phyloP scores from a whole-genome alignment of 2,797 vertebrate genomes.

The Aselliscus stoliczkanus region DNA sequence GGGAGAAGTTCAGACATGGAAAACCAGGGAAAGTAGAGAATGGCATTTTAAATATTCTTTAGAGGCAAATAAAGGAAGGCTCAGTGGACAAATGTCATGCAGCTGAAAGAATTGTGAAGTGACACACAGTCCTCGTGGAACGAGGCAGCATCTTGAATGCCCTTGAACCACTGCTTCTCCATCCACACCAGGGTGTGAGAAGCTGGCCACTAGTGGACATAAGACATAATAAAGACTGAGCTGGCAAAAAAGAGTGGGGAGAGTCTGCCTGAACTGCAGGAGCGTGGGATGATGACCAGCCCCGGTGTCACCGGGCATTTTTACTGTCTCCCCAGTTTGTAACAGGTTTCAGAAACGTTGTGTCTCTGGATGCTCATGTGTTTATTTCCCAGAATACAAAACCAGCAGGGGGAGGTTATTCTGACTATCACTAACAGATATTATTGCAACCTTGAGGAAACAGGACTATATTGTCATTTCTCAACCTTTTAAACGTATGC shows the following conservation, averaged over 20 bases:
- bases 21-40: not conserved
- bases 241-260: not conserved
- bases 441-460: not conserved
- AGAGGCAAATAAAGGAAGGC: not conserved
- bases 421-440: not conserved
- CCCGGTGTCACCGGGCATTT: accelerated
- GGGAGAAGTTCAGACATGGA: not conserved
- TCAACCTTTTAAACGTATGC: not conserved
- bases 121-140: not conserved
- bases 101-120: not conserved
- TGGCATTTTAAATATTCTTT: not conserved
- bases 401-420: not conserved
- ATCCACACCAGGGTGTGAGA: not conserved
- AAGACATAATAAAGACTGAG: not conserved
- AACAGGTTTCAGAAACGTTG: not conserved
- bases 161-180: not conserved
- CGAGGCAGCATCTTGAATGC: not conserved
- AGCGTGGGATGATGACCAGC: not conserved
- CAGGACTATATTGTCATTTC: not conserved
- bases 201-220: not conserved
- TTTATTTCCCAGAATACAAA: not conserved
- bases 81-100: not conserved
- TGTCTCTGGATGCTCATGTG: not conserved
- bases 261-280: not conserved
- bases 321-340: not conserved